phyloP scores from a whole-genome alignment of 2,113 vertebrate genomes.

The Calidris pugnax region DNA sequence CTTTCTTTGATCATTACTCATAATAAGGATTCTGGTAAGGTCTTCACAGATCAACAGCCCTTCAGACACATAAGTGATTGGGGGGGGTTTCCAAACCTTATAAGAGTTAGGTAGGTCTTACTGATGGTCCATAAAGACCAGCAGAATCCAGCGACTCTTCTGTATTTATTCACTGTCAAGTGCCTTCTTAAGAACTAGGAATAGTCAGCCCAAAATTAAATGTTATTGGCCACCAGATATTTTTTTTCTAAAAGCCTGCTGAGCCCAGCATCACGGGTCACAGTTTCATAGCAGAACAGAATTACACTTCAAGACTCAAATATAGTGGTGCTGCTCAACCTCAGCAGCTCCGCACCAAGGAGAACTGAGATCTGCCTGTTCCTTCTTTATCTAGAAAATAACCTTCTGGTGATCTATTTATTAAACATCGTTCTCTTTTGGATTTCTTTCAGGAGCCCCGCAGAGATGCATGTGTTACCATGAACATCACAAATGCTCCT shows the following conservation, averaged over 20 bases:
- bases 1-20: neutral
- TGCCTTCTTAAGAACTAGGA: neutral
- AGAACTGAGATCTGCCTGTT: neutral
- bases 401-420: neutral
- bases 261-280: neutral
- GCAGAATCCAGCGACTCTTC: neutral
- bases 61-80: neutral
- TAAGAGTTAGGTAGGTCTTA: neutral
- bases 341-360: neutral
- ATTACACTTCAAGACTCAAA: neutral
- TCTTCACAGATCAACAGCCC: neutral
- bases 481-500: neutral
- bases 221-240: neutral
- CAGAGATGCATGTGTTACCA: neutral
- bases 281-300: neutral
- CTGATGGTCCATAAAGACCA: neutral
- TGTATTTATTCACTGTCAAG: neutral
- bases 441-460: slow-evolving; percentile 48
- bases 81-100: neutral
- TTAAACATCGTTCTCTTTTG: neutral
- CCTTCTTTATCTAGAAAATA: neutral
- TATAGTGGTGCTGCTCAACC: neutral
- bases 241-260: neutral
- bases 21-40: neutral
- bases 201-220: neutral